phyloP scores from a whole-genome alignment of 1,140 invertebrate species.

The Caenorhabditis briggsae region DNA sequence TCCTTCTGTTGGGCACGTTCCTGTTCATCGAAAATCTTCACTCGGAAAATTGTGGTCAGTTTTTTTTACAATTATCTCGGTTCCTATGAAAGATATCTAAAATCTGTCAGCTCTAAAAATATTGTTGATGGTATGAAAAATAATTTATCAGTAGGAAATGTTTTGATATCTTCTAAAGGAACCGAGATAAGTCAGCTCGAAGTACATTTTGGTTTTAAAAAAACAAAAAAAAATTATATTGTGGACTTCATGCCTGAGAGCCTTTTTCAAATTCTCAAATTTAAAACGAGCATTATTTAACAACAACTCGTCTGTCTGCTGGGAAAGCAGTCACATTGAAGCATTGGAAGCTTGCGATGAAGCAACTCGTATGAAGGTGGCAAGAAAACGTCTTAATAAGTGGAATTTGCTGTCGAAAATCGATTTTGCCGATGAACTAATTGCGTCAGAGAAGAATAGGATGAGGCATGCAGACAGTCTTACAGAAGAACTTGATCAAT shows the following conservation, averaged over 20 bases:
- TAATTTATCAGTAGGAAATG: too few species aligned
- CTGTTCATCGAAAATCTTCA: conserved; percentile 22
- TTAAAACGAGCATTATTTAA: background rate
- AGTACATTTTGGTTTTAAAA: too few species aligned
- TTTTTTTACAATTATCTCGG: conserved; percentile 13
- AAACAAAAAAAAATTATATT: too few species aligned
- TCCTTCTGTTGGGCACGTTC: background rate
- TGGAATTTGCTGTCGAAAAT: conserved; percentile 28
- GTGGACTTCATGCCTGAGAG: conserved; percentile 49
- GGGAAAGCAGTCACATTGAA: conserved; percentile 3
- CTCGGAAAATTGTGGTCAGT: conserved; percentile 29
- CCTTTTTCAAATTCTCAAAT: background rate
- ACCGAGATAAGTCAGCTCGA: too few species aligned
- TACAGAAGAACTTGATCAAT: conserved; percentile 48
- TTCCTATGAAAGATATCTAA: too few species aligned
- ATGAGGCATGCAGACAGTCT: background rate
- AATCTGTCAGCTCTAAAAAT: too few species aligned
- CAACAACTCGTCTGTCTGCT: conserved; percentile 5
- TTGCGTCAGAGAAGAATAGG: background rate
- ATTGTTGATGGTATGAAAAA: too few species aligned
- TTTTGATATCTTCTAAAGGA: too few species aligned
- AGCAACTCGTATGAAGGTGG: background rate
- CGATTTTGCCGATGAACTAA: background rate
- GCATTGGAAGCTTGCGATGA: conserved; percentile 34
- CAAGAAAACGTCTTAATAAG: background rate